Conservation (phyloP, 2,888 invertebrate species). For the Doris montereyensis region DNA sequence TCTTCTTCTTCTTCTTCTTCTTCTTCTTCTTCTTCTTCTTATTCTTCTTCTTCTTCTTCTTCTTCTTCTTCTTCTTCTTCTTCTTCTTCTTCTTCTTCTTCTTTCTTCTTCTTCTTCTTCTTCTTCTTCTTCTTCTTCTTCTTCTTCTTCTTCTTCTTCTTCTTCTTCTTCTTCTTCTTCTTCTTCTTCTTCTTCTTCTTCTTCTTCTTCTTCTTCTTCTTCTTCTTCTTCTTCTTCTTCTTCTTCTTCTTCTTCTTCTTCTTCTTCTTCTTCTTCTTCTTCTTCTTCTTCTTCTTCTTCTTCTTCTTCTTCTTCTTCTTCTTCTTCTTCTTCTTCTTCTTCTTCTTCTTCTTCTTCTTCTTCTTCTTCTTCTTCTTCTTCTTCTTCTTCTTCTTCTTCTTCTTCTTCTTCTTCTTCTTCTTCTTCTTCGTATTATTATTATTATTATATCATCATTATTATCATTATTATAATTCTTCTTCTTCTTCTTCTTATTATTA, state of each 20-base stretch:
- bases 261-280: neutral
- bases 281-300: neutral
- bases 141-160: constrained; percentile 1
- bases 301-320: neutral
- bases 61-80: neutral
- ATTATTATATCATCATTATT: too few species aligned
- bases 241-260: neutral
- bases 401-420: too few species aligned
- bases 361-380: too few species aligned
- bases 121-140: neutral
- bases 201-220: neutral
- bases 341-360: neutral
- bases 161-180: neutral
- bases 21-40: neutral
- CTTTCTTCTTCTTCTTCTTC: neutral
- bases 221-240: neutral
- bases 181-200: neutral
- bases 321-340: neutral
- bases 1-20: neutral
- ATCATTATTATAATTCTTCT: too few species aligned
- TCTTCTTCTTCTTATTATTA: too few species aligned
- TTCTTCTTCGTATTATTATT: too few species aligned
- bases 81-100: neutral
- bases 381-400: too few species aligned
- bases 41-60: neutral